Evolutionary conservation across 1,140 invertebrate species (phyloP).

Genomic region (Brachionus manjavacas): DNA sequence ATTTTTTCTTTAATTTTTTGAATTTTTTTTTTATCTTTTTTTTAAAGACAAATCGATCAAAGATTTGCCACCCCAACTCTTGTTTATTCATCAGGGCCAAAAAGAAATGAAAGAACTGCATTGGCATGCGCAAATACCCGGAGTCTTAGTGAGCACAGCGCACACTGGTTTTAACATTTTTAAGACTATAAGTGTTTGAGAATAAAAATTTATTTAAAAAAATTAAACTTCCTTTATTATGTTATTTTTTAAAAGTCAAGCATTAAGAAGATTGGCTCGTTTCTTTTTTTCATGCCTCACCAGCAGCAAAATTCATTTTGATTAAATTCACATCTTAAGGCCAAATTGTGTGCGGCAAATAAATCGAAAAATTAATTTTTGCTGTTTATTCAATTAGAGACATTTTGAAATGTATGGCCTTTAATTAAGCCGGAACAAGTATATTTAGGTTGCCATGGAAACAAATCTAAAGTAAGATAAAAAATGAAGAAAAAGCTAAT

Average conservation of each 20-base stretch:
- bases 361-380: background rate
- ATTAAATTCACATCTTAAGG: background rate
- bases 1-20: slow-evolving; percentile 51
- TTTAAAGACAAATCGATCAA: slow-evolving; percentile 43
- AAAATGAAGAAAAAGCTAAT: background rate
- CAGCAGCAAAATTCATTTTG: background rate
- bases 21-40: slow-evolving; percentile 47
- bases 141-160: slow-evolving; percentile 87
- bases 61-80: slow-evolving; percentile 82
- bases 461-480: background rate
- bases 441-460: background rate
- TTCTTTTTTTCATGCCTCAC: background rate
- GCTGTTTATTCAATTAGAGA: background rate
- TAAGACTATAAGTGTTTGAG: slow-evolving; percentile 90
- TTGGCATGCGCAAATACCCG: slow-evolving; percentile 92
- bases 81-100: slow-evolving; percentile 98
- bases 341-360: background rate
- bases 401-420: background rate
- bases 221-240: background rate
- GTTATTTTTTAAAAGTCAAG: background rate
- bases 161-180: slow-evolving; percentile 92
- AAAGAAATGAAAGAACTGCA: slow-evolving; percentile 95
- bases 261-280: background rate
- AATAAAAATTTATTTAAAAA: background rate
- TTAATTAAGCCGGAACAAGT: background rate